Evolutionary conservation across 2,113 vertebrate species (phyloP).

Genomic region (Petaurus breviceps): DNA sequence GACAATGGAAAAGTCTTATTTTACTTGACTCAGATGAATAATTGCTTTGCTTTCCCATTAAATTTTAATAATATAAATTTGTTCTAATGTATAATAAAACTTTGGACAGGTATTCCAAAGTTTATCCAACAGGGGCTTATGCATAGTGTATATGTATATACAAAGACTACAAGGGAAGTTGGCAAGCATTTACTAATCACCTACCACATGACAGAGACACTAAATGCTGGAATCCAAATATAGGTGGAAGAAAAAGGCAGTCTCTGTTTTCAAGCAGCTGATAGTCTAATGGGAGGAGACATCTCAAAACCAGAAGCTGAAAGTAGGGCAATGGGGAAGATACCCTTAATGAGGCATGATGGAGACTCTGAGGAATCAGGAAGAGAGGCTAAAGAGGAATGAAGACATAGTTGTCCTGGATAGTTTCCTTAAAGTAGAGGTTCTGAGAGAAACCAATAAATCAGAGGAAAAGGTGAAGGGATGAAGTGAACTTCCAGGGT

Average conservation of each 20-base stretch:
- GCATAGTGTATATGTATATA: background rate
- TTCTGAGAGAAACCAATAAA: background rate
- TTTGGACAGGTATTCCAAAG: slow-evolving; percentile 1
- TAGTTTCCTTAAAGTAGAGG: background rate
- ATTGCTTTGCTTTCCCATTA: background rate
- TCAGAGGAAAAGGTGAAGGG: background rate
- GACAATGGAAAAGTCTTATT: background rate
- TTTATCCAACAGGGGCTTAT: background rate
- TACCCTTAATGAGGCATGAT: background rate
- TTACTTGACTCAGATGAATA: background rate
- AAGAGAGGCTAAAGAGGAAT: background rate
- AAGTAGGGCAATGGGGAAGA: background rate
- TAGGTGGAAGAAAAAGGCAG: background rate
- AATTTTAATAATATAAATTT: background rate
- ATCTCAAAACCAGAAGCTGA: background rate
- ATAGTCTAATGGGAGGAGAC: background rate
- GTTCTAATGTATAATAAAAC: background rate
- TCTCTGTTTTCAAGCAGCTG: background rate
- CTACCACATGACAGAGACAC: background rate
- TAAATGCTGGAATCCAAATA: background rate
- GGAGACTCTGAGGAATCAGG: background rate
- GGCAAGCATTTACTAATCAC: background rate
- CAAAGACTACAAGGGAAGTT: background rate
- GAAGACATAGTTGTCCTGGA: background rate
- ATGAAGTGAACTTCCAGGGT: too few species aligned